These are phyloP conservation scores for Albula goreensis DNA, from an alignment of 2,113 vertebrate genomes.

Conservation along the genomic window DNA sequence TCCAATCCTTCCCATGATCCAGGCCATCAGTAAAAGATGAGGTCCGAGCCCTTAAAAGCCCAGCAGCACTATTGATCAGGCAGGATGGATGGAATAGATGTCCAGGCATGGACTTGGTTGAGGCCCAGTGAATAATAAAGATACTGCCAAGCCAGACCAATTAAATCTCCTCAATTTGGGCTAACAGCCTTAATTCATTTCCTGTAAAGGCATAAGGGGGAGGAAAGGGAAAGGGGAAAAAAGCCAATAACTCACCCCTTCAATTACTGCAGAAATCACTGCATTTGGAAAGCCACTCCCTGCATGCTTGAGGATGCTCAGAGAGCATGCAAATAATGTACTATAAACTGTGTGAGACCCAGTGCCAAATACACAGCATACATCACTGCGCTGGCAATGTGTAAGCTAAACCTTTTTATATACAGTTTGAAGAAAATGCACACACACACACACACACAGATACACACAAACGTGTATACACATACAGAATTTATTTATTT, in stretches of 20 bases:
- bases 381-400: no score
- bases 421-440: no score
- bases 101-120: constrained; percentile 27
- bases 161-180: constrained; percentile 44
- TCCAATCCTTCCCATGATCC: background rate
- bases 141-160: constrained; percentile 39
- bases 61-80: constrained; percentile 37
- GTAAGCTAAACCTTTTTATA: no score
- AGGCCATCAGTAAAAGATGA: constrained; percentile 20
- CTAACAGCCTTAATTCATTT: constrained; percentile 49
- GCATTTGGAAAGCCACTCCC: constrained; percentile 2
- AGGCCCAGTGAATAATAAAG: constrained; percentile 41
- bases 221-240: background rate
- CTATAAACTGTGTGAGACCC: background rate
- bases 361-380: no score
- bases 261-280: constrained; percentile 27
- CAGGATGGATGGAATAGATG: constrained; percentile 30
- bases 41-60: background rate
- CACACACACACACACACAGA: no score
- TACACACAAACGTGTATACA: no score
- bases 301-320: background rate
- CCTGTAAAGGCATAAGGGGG: constrained; percentile 33
- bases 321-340: background rate
- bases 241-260: constrained; percentile 31
- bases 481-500: no score